phyloP scores from a whole-genome alignment of 92 coral and sea anemone species.

The Desmophyllum pertusum region DNA sequence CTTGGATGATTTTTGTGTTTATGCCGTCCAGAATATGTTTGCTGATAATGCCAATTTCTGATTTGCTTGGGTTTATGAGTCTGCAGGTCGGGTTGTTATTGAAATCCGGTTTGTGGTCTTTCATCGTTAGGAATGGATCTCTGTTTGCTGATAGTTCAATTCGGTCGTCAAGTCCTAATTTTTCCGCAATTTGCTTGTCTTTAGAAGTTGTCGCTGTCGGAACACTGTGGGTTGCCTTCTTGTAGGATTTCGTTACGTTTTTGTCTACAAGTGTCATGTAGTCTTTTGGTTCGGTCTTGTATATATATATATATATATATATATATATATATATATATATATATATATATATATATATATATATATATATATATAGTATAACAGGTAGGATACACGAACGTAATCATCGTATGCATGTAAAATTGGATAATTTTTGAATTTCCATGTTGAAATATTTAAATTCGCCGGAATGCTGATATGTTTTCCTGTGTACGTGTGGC shows the following conservation, averaged over 20 bases:
- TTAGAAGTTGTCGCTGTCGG: slow-evolving; percentile 1
- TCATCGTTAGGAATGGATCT: no score
- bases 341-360: no score
- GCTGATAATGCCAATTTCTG: slow-evolving; percentile 30
- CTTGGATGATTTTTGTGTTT: background rate
- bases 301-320: no score
- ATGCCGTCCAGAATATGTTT: slow-evolving; percentile 18
- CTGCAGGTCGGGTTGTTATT: background rate
- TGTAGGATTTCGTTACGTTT: slow-evolving; percentile 51
- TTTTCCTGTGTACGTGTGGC: no score
- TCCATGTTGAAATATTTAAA: no score
- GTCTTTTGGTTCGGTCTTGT: slow-evolving; percentile 27
- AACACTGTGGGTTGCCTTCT: slow-evolving; percentile 25
- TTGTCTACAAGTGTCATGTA: slow-evolving; percentile 38
- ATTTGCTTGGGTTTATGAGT: slow-evolving; percentile 39
- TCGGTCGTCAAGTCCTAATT: slow-evolving; percentile 42
- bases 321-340: no score
- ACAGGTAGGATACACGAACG: no score
- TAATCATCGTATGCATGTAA: no score
- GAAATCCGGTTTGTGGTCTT: no score
- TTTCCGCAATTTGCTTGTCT: slow-evolving; percentile 41
- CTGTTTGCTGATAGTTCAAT: slow-evolving; percentile 3
- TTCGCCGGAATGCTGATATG: no score
- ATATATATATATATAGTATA: no score
- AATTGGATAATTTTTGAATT: no score